Evolutionary conservation across 2,113 vertebrate genomes (phyloP).

Genomic region (Dasypus novemcinctus): DNA sequence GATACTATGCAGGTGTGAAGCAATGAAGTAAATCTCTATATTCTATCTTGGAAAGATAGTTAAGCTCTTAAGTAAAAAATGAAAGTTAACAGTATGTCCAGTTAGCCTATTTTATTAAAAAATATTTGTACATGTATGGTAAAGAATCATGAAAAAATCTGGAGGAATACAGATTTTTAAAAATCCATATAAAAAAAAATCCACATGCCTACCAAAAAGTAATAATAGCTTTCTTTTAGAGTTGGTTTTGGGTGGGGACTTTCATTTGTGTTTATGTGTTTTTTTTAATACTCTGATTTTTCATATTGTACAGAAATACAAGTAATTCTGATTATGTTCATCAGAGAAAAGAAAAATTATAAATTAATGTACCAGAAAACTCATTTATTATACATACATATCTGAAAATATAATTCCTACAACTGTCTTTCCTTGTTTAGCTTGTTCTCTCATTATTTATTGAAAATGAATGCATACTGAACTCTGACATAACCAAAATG

Average conservation of each 20-base stretch:
- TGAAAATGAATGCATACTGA: neutral
- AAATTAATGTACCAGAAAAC: neutral
- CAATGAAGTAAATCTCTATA: neutral
- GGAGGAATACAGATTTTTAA: neutral
- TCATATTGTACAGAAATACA: neutral
- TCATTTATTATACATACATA: neutral
- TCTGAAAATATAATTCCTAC: neutral
- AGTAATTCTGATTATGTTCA: neutral
- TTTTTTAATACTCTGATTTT: slow-evolving; percentile 31
- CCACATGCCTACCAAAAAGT: neutral
- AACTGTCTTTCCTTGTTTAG: neutral
- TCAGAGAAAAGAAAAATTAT: slow-evolving; percentile 20
- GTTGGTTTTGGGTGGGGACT: neutral
- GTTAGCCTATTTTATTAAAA: slow-evolving; percentile 37
- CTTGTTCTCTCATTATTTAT: slow-evolving; percentile 1
- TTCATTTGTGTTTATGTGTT: neutral
- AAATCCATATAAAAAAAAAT: neutral
- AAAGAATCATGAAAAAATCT: neutral
- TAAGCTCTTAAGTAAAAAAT: neutral
- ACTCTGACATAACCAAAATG: neutral
- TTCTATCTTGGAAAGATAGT: neutral
- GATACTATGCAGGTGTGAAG: neutral
- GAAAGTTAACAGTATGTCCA: neutral
- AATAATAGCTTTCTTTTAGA: neutral
- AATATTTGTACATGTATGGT: neutral